phyloP scores from a whole-genome alignment of 2,888 invertebrate species.

The Drosophila tripunctata region DNA sequence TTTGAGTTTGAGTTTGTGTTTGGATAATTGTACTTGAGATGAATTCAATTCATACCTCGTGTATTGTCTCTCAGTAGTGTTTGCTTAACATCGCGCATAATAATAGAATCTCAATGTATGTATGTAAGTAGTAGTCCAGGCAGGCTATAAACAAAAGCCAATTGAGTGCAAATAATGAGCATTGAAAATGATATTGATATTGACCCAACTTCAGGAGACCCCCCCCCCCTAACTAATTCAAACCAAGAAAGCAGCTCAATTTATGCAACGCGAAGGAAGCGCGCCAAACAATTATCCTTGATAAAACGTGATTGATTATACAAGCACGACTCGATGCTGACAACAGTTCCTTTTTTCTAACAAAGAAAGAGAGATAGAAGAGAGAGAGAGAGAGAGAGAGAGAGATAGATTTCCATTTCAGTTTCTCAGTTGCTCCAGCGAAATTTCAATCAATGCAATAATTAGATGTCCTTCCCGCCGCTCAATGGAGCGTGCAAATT shows the following conservation, averaged over 20 bases:
- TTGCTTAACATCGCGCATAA: slow-evolving; percentile 18
- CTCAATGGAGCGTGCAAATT: slow-evolving; percentile 65
- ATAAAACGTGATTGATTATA: slow-evolving; percentile 75
- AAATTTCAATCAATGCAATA: slow-evolving; percentile 71
- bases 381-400: not conserved
- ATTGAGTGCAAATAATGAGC: slow-evolving; percentile 65
- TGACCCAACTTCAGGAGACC: slow-evolving; percentile 32
- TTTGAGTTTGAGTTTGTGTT: not conserved
- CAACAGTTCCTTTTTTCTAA: slow-evolving; percentile 22
- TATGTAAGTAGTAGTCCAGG: not conserved
- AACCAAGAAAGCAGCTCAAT: slow-evolving; percentile 37
- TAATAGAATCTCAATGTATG: not conserved
- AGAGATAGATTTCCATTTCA: not conserved
- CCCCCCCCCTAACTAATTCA: not conserved
- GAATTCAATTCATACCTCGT: not conserved
- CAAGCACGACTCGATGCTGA: slow-evolving; percentile 11
- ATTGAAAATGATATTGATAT: slow-evolving; percentile 48
- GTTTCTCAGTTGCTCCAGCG: slow-evolving; percentile 24
- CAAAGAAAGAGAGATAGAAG: not conserved
- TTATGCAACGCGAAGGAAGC: slow-evolving; percentile 46
- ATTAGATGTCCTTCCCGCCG: slow-evolving; percentile 62
- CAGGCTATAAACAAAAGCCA: slow-evolving; percentile 52
- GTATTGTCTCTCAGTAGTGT: slow-evolving; percentile 9
- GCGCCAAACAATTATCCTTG: slow-evolving; percentile 65
- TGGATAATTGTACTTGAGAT: not conserved